Evolutionary conservation across 2,113 vertebrate genomes (phyloP).

Genomic region (Oceanites oceanicus): DNA sequence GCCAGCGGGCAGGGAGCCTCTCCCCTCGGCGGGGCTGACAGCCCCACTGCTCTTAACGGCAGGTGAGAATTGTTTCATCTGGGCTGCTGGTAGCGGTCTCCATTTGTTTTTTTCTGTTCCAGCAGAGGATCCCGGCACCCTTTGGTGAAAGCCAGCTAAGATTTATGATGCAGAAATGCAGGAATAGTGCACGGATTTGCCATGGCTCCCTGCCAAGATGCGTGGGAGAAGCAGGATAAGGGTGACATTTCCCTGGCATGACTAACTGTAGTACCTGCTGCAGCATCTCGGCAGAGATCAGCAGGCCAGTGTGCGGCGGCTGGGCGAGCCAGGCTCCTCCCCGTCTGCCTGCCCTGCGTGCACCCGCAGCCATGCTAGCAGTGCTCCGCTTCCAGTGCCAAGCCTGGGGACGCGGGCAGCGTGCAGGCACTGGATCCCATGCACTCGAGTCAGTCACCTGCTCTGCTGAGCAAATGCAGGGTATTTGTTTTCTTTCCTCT

Average conservation of each 20-base stretch:
- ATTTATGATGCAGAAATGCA: neutral
- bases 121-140: neutral
- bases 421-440: neutral
- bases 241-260: neutral
- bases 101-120: neutral
- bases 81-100: neutral
- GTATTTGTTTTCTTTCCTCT: neutral
- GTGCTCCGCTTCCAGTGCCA: rapidly evolving
- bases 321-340: neutral
- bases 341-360: neutral
- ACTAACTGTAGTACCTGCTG: neutral
- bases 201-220: neutral
- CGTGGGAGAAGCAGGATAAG: neutral
- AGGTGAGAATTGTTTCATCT: neutral
- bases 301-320: rapidly evolving
- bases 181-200: neutral
- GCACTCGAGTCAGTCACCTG: neutral
- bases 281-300: neutral
- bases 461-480: neutral
- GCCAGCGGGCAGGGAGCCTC: neutral
- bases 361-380: neutral
- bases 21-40: neutral
- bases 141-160: neutral
- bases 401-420: neutral
- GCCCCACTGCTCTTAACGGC: neutral